These are phyloP conservation scores for Triplophysa bombifrons DNA, from an alignment of 2,797 vertebrate species.

Conservation along the genomic window DNA sequence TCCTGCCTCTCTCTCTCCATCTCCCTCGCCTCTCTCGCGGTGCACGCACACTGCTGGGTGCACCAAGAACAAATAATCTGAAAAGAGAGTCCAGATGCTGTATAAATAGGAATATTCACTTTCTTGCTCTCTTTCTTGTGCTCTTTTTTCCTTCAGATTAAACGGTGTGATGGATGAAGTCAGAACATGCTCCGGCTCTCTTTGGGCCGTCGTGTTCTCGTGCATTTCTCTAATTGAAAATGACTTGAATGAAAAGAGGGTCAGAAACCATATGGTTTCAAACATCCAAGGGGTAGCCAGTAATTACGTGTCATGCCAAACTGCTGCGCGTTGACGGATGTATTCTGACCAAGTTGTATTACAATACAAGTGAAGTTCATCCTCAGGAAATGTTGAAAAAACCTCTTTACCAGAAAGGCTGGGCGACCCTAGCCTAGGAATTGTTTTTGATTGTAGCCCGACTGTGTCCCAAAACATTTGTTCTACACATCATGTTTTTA, in stretches of 20 bases:
- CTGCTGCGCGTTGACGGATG: conserved; percentile 49
- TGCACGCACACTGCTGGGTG: conserved; percentile 45
- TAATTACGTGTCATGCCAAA: conserved; percentile 54
- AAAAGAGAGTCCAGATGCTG: conserved; percentile 54
- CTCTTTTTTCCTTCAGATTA: conserved; percentile 20
- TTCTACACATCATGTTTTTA: not conserved
- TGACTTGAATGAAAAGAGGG: conserved; percentile 55
- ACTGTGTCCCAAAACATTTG: not conserved
- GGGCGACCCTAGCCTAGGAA: not conserved
- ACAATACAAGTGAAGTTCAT: conserved; percentile 47
- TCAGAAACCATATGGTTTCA: conserved; percentile 59
- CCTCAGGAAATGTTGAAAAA: conserved; percentile 48
- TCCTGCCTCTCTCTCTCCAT: conserved; percentile 8
- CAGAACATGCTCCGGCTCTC: conserved; percentile 39
- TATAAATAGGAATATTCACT: conserved; percentile 42
- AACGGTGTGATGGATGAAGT: conserved; percentile 46
- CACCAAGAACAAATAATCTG: conserved; percentile 58
- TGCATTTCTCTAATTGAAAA: conserved; percentile 51
- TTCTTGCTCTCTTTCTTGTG: conserved; percentile 22
- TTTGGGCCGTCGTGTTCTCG: conserved; percentile 12
- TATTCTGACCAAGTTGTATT: conserved; percentile 47
- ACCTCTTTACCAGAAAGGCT: conserved; percentile 19
- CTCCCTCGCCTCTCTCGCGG: conserved; percentile 44
- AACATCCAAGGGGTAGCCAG: conserved; percentile 52
- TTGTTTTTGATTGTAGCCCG: not conserved